A percentile compares a stretch with the other conserved stretches of the same genome.
phyloP scores from a whole-genome alignment of 1,140 invertebrate species.

The Formica exsecta region DNA sequence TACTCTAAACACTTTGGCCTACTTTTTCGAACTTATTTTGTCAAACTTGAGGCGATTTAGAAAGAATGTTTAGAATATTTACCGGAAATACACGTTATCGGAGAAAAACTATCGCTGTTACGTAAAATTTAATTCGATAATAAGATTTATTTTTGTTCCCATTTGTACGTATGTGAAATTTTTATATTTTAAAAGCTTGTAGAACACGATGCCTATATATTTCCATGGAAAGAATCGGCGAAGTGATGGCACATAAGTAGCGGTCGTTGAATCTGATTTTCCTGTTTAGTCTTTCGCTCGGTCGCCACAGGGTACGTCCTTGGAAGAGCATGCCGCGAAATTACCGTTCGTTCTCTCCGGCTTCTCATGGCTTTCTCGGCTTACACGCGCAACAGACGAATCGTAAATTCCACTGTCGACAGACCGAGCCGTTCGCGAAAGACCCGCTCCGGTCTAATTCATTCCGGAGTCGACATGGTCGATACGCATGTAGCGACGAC shows the following conservation, averaged over 20 bases:
- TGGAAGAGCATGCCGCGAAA: conserved; percentile 32
- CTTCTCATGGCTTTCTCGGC: conserved; percentile 9
- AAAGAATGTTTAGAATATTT: background rate
- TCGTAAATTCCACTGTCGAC: conserved; percentile 56
- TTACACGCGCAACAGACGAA: conserved; percentile 52
- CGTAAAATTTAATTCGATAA: no score
- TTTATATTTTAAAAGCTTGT: background rate
- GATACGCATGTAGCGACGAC: background rate
- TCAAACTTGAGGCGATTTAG: background rate
- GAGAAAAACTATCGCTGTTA: background rate
- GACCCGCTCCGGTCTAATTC: conserved; percentile 53
- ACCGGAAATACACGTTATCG: background rate
- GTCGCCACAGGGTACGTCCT: conserved; percentile 38
- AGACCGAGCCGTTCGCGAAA: conserved; percentile 40
- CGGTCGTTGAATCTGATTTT: conserved; percentile 47
- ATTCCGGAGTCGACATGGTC: conserved; percentile 33
- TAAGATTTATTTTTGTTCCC: no score
- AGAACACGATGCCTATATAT: background rate
- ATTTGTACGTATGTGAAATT: background rate
- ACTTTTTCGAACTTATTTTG: background rate
- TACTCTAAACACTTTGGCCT: conserved; percentile 3
- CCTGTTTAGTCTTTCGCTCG: conserved; percentile 32
- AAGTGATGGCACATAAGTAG: background rate
- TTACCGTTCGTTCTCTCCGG: conserved; percentile 55
- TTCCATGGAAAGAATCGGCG: background rate